Percentiles rank a stretch among this genome's conserved stretches.
Conservation (phyloP, 2,888 invertebrate species). For the Schizotus pectinicornis region DNA sequence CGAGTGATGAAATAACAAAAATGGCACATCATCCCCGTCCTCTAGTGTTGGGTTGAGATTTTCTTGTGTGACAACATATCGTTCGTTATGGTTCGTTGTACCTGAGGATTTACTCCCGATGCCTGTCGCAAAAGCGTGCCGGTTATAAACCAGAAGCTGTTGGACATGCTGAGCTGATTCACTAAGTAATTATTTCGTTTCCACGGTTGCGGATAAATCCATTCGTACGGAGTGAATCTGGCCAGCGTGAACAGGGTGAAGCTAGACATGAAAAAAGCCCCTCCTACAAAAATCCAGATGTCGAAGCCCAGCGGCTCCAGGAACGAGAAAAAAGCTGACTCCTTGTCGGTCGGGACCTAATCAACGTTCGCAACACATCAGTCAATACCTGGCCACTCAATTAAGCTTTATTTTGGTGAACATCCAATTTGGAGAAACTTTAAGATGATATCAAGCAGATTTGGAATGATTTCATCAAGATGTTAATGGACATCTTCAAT, state of each 20-base stretch:
- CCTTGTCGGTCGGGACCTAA: constrained; percentile 65
- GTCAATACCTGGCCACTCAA: neutral
- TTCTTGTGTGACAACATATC: neutral
- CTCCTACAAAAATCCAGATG: constrained; percentile 69
- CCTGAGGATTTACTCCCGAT: constrained; percentile 66
- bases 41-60: constrained; percentile 13
- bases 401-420: too few species aligned
- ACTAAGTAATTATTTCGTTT: constrained; percentile 51
- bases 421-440: too few species aligned
- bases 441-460: too few species aligned
- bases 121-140: constrained; percentile 71
- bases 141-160: constrained; percentile 71
- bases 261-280: constrained; percentile 67
- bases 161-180: constrained; percentile 69
- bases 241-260: constrained; percentile 67
- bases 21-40: neutral
- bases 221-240: constrained; percentile 68
- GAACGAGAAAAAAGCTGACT: constrained; percentile 69
- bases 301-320: constrained; percentile 69
- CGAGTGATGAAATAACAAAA: neutral
- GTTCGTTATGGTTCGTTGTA: constrained; percentile 35
- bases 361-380: neutral
- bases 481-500: too few species aligned
- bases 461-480: too few species aligned
- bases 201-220: constrained; percentile 62